These are phyloP conservation scores for Paramisgurnus dabryanus DNA, from an alignment of 2,113 vertebrate species.

Conservation along the genomic window DNA sequence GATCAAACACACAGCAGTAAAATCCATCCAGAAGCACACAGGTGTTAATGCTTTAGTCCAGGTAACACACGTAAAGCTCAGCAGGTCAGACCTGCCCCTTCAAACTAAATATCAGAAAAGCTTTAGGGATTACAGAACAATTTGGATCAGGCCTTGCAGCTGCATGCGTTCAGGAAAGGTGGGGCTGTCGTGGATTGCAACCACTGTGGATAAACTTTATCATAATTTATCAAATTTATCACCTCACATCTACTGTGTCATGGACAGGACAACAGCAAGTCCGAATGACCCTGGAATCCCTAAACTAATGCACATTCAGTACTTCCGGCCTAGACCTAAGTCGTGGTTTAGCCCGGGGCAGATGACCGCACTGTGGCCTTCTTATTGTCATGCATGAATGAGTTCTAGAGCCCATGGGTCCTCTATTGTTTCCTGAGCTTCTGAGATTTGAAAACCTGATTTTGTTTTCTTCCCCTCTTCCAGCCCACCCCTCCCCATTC, in stretches of 20 bases:
- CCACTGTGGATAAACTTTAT: not conserved
- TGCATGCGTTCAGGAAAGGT: slow-evolving; percentile 17
- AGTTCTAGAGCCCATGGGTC: slow-evolving; percentile 55
- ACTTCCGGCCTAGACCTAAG: slow-evolving; percentile 19
- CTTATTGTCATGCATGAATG: slow-evolving; percentile 64
- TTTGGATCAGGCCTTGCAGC: slow-evolving; percentile 10
- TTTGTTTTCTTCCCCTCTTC: slow-evolving; percentile 24
- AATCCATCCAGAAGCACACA: not conserved
- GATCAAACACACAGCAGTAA: not conserved
- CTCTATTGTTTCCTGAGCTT: slow-evolving; percentile 62
- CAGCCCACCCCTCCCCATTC: slow-evolving; percentile 26
- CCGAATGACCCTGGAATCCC: not conserved
- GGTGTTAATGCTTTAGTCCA: slow-evolving; percentile 7
- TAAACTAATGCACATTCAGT: slow-evolving; percentile 7
- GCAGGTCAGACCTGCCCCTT: slow-evolving; percentile 38
- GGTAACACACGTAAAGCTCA: slow-evolving; percentile 30
- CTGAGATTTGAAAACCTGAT: slow-evolving; percentile 50
- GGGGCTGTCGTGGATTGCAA: not conserved
- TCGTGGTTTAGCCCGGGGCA: slow-evolving; percentile 45
- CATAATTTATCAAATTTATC: slow-evolving; percentile 2
- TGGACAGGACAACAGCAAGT: not conserved
- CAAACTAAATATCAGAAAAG: slow-evolving; percentile 54
- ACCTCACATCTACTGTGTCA: not conserved
- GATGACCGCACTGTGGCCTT: slow-evolving; percentile 35
- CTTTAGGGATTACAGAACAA: slow-evolving; percentile 41